Base-by-base conservation (phyloP, 2,888 invertebrate genomes). In the Lasioglossum figueresi region DNA sequence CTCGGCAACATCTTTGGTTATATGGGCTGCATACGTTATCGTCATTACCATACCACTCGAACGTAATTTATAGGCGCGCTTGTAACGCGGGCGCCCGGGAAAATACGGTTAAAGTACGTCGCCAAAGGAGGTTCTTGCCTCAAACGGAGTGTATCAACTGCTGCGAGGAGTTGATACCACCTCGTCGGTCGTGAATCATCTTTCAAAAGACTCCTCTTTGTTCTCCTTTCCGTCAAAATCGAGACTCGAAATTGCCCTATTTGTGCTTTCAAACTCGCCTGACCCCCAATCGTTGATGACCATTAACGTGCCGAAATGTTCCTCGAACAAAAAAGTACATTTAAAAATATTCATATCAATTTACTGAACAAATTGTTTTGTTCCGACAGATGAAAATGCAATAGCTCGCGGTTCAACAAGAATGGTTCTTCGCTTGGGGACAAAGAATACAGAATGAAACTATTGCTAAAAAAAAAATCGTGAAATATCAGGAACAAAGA, bases 31-130 rank as follows among this genome's bases (percentile, higher is more conserved):
- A 66, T 66, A 66, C 66, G 66, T 66, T 66, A 66, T 66, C 66
- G 66, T 66, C 34, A 66, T 66, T 66, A 66, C 66, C 66, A 66
- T 66, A 66, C 27, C 59, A 59, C 66, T 66, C 66, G 66, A 66
- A 66, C 66, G 66, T 66, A 66, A 66, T 66, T 66, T 66, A 66
- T 66, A 66, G 66, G 16, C 16, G 66, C 19, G 66, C 66, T 19
- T 66, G 66, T 66, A 66, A 66, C 66, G 66, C 34, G 34, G 34
- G 3, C 66, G 31, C 66, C 19, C 23, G 66, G 66, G 34, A 66
- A 66, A 66, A 66, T 66, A 66, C 34, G 66, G 66, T 66, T 34
- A 34, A 66, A 34, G 66, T 31, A 34, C 34, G 16, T 59, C 59
- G 59, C 31, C 59, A 16, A 59, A 31, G 59, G 59, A 59, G 59